Evolutionary conservation across 2,888 invertebrate species (phyloP).

Genomic region (Muschampia plurimacula): DNA sequence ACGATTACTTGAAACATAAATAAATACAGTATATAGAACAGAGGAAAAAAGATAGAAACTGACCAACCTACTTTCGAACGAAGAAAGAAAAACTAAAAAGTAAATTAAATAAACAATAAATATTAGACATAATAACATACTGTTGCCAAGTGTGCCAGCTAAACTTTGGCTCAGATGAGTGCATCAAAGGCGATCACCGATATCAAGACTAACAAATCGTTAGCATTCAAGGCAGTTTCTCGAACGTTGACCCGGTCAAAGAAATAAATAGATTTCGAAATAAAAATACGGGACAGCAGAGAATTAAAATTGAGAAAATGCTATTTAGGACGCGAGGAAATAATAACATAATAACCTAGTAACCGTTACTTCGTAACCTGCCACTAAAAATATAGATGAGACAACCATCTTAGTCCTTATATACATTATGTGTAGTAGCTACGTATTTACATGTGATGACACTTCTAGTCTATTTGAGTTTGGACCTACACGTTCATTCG

Average conservation of each 20-base stretch:
- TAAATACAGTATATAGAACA: not conserved
- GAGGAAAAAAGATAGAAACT: not conserved
- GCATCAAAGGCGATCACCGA: conserved; percentile 57
- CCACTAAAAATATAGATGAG: too few species aligned
- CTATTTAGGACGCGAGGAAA: too few species aligned
- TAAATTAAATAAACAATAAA: conserved; percentile 26
- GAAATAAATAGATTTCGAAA: not conserved
- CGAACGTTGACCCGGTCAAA: conserved; percentile 28
- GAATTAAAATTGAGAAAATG: too few species aligned
- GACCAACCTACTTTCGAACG: conserved; percentile 21
- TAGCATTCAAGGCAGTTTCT: conserved; percentile 42
- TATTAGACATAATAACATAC: conserved; percentile 30
- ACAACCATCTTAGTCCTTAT: too few species aligned
- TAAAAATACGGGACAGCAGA: not conserved
- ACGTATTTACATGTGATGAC: too few species aligned
- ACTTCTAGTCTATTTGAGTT: too few species aligned
- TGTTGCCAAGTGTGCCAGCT: conserved; percentile 70
- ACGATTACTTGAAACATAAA: not conserved
- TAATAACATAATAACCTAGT: too few species aligned
- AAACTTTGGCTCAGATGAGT: conserved; percentile 47
- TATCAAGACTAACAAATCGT: conserved; percentile 53
- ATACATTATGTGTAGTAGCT: too few species aligned
- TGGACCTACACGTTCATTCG: too few species aligned
- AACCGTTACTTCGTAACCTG: too few species aligned
- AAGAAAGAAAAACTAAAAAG: conserved; percentile 27